A percentile compares a stretch with the other conserved stretches of the same genome.
These are phyloP conservation scores for Diarsia dahlii DNA, from an alignment of 2,888 invertebrate genomes.

Conservation along the genomic window DNA sequence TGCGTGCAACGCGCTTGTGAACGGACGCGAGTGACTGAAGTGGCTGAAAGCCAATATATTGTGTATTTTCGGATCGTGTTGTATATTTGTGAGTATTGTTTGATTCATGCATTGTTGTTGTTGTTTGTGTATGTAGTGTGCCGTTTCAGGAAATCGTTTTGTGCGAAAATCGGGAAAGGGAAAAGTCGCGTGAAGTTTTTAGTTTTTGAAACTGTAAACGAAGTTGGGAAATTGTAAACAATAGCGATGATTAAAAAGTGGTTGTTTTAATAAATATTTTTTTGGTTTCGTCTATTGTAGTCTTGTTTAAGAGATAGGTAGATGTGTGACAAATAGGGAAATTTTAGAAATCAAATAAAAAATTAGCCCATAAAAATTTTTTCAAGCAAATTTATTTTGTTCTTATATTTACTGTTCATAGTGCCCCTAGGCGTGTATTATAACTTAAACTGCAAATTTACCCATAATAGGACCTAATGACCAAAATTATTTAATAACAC, in stretches of 20 bases:
- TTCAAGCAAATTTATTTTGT: too few species aligned
- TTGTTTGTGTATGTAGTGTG: conserved; percentile 29
- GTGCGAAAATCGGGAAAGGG: not conserved
- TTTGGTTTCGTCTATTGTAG: not conserved
- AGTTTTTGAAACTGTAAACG: not conserved
- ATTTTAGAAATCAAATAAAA: too few species aligned
- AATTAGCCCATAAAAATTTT: too few species aligned
- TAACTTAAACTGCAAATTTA: too few species aligned
- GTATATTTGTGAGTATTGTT: conserved; percentile 53
- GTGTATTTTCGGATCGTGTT: conserved; percentile 61
- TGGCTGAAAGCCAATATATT: conserved; percentile 59
- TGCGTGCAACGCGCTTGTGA: conserved; percentile 1
- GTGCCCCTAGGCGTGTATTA: too few species aligned
- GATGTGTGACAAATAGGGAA: not conserved
- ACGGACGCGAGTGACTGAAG: conserved; percentile 47
- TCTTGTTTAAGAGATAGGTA: not conserved
- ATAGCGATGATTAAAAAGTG: not conserved
- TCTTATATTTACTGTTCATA: too few species aligned
- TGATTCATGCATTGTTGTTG: conserved; percentile 49
- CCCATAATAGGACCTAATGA: too few species aligned
- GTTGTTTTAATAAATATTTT: not conserved
- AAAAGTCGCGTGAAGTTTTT: not conserved
- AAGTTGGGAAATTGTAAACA: not conserved
- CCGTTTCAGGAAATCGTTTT: conserved; percentile 1
- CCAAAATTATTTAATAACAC: not conserved